phyloP scores from a whole-genome alignment of 2,797 vertebrate species.

The Ispidina picta region DNA sequence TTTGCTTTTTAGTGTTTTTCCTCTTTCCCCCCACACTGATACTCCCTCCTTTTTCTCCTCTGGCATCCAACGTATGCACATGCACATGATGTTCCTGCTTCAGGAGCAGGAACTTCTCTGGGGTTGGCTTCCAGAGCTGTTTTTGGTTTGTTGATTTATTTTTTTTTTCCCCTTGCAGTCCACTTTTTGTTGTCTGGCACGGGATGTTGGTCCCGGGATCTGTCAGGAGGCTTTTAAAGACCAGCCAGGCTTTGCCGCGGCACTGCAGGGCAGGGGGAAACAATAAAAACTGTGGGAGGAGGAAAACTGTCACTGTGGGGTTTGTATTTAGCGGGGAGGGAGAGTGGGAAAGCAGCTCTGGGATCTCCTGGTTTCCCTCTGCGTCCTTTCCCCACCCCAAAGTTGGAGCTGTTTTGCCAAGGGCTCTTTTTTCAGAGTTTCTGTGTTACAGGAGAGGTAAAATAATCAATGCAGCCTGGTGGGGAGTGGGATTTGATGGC shows the following conservation, averaged over 20 bases:
- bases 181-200: not conserved
- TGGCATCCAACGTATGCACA: not conserved
- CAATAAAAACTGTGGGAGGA: not conserved
- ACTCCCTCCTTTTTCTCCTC: not conserved
- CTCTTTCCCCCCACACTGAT: not conserved
- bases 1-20: not conserved
- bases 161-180: not conserved
- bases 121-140: not conserved
- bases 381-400: not conserved
- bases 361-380: not conserved
- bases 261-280: not conserved
- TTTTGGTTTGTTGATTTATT: not conserved
- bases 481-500: not conserved
- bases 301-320: not conserved
- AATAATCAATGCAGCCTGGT: not conserved
- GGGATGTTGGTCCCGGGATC: rapidly evolving
- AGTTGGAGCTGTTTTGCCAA: not conserved
- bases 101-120: not conserved
- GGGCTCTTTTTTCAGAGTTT: not conserved
- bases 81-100: not conserved
- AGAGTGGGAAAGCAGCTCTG: not conserved
- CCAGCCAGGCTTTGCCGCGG: not conserved
- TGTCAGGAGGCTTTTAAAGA: slow-evolving; percentile 24
- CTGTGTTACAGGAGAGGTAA: not conserved
- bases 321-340: not conserved